These are phyloP conservation scores for Heptranchias perlo DNA, from an alignment of 2,113 vertebrate species.

Conservation along the genomic window DNA sequence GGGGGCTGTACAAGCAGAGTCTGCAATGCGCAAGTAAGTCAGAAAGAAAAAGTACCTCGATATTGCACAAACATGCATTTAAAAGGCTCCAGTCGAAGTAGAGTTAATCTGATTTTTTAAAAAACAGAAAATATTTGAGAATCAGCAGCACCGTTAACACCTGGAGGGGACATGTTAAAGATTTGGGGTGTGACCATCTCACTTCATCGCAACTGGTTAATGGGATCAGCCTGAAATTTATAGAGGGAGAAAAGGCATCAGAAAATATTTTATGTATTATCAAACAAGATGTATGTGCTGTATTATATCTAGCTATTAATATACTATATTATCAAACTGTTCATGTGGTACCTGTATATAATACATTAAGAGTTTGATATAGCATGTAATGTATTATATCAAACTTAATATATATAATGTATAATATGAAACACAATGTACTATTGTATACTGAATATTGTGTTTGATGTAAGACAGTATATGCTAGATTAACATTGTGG, in stretches of 20 bases:
- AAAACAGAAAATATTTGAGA: not conserved
- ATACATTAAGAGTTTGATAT: not conserved
- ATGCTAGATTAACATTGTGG: not conserved
- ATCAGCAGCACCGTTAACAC: not conserved
- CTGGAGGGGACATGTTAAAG: not conserved
- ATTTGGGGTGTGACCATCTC: not conserved
- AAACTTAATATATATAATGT: not conserved
- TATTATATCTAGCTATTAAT: not conserved
- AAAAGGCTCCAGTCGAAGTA: not conserved
- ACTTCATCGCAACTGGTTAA: not conserved
- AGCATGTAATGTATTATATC: not conserved
- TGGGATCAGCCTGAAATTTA: not conserved
- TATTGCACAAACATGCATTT: not conserved
- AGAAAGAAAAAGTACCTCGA: not conserved
- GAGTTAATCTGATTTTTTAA: not conserved
- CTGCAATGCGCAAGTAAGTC: constrained; percentile 84
- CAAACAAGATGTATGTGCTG: not conserved
- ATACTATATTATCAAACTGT: not conserved
- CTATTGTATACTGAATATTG: not conserved
- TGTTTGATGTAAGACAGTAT: not conserved
- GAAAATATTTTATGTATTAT: not conserved
- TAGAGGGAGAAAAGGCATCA: not conserved
- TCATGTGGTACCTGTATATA: not conserved
- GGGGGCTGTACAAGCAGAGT: constrained; percentile 84
- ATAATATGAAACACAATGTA: not conserved